A percentile compares a stretch with the other conserved stretches of the same genome.
These are phyloP conservation scores for Poecile montanus DNA, from an alignment of 2,797 vertebrate genomes.

Conservation along the genomic window DNA sequence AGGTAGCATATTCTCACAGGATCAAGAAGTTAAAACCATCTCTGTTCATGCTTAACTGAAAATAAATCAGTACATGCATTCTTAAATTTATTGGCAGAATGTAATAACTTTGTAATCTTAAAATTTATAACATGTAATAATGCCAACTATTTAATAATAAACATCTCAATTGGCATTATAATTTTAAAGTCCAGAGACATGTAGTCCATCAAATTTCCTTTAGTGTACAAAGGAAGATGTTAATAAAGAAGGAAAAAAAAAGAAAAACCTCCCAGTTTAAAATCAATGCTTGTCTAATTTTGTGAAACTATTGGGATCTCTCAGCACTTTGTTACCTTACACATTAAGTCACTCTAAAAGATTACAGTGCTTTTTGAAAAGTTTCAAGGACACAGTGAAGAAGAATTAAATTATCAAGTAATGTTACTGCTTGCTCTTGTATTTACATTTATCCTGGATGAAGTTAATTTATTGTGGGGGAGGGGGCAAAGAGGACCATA, in stretches of 20 bases:
- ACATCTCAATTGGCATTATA: neutral
- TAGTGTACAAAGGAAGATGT: neutral
- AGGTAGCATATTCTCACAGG: neutral
- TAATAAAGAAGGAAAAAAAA: neutral
- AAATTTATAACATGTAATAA: constrained; percentile 16
- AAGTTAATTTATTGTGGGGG: constrained; percentile 52
- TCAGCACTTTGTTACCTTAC: constrained; percentile 27
- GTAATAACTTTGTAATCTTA: neutral
- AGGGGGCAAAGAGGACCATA: constrained; percentile 28
- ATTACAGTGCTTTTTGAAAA: constrained; percentile 50
- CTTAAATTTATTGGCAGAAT: constrained; percentile 23
- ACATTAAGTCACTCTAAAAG: constrained; percentile 62
- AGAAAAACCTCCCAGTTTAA: neutral
- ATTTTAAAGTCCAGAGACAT: constrained; percentile 21
- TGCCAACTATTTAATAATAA: constrained; percentile 48
- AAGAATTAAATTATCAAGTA: constrained; percentile 73
- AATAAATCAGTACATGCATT: neutral
- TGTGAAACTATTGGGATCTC: constrained; percentile 47
- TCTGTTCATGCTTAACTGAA: constrained; percentile 10
- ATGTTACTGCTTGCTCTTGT: constrained; percentile 63
- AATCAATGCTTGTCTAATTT: constrained; percentile 57
- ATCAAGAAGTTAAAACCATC: neutral
- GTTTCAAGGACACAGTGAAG: constrained; percentile 74
- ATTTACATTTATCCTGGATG: constrained; percentile 75
- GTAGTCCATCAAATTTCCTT: constrained; percentile 34